Base-by-base conservation (phyloP, 2,113 vertebrate species). In the Gasterosteus nipponicus region DNA sequence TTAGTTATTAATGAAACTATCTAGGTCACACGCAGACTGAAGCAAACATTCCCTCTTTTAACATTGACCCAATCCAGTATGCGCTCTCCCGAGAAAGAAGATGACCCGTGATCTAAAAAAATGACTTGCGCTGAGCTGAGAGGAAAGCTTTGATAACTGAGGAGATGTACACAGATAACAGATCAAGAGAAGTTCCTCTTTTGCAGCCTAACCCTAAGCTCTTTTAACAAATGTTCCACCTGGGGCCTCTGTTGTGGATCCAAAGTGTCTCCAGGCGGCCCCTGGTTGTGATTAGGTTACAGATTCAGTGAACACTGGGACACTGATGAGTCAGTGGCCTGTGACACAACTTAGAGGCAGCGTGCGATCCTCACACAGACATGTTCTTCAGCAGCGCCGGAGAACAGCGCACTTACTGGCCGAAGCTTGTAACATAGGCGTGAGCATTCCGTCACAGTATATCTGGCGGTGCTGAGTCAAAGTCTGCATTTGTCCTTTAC, bases 291-390 rank as follows among this genome's bases (percentile, higher is more conserved):
- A 73, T 87, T 33, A 14, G 51, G 68, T 80, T 82, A 56, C 81
- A 49, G 22, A 26, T 63, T 62, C 42, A 1, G 47, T 26, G 19
- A 77, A 39, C 35, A 22, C 51, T 2, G 41, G 51, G 60, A 54
- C 47, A 14, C 44, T 16, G 70, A 75, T 81, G 86, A 88, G 56
- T 86, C 81, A 79, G 68, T 9, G 59, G n/a, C 61, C 65, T 67
- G 75, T 71, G 63, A 68, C 69, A 33, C 16, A n/a, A 47, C 61
- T 59, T 75, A 8, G 66, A 49, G 78, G 54, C 65, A 44, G 54
- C 12, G 35, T 77, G 75, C 59, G 74, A 81, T 57, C 66, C 71
- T 73, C 67, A 80, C 57, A 53, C 69, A 29, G 70, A 44, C 54
- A 15, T 75, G 70, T 78, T 51, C 39, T 80, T 29, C 56, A 26